Evolutionary conservation across 2,113 vertebrate species (phyloP).

Genomic region (Eclectus roratus): DNA sequence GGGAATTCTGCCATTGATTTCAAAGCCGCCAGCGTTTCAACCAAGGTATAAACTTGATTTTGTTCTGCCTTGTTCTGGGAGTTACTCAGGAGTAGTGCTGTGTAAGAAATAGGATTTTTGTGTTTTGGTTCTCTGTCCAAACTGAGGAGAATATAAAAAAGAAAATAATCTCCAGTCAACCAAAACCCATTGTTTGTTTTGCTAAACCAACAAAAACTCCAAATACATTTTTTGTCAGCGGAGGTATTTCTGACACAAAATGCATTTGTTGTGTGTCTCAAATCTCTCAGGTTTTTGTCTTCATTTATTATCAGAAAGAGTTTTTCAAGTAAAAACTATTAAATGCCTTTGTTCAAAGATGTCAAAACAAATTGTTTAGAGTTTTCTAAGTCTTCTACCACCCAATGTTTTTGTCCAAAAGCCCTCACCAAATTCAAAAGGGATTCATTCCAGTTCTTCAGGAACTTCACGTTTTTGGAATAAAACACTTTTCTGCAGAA

Average conservation of each 20-base stretch:
- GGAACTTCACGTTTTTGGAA: neutral
- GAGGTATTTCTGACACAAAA: constrained; percentile 38
- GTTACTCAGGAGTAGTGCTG: neutral
- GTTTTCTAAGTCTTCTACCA: constrained; percentile 3
- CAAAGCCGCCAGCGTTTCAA: constrained; percentile 1
- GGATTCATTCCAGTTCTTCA: neutral
- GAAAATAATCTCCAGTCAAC: neutral
- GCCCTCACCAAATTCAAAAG: neutral
- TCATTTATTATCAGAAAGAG: constrained; percentile 20
- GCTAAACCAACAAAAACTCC: constrained; percentile 21
- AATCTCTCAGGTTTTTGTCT: constrained; percentile 15
- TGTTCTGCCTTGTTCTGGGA: neutral
- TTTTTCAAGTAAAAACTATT: constrained; percentile 11
- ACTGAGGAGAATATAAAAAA: neutral
- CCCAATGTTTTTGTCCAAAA: neutral
- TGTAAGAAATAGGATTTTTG: neutral
- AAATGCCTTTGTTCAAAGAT: constrained; percentile 3
- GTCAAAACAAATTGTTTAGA: neutral
- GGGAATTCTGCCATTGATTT: constrained; percentile 43
- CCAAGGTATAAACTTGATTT: constrained; percentile 15
- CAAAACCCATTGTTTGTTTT: constrained; percentile 15
- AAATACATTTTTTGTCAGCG: constrained; percentile 6
- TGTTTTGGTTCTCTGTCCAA: neutral
- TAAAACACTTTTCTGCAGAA: neutral
- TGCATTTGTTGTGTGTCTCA: neutral